Percentiles rank a stretch among this genome's conserved stretches.
Conservation (phyloP, 2,888 invertebrate species). For the Athetis lepigone region DNA sequence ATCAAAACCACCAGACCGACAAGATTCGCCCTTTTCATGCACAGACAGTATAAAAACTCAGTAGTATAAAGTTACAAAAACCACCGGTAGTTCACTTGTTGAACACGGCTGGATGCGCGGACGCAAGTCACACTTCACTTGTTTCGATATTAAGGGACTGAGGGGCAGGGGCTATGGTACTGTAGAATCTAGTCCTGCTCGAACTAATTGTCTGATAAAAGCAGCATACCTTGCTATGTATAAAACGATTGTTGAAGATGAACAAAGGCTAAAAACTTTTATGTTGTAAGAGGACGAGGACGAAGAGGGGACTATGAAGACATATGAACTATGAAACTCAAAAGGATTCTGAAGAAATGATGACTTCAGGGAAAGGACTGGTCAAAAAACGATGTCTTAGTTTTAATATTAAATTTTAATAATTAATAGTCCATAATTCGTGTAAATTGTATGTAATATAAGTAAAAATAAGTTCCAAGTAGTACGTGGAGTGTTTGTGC, state of each 20-base stretch:
- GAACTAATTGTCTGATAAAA: slow-evolving; percentile 47
- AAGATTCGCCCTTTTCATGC: slow-evolving; percentile 20
- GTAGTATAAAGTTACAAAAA: slow-evolving; percentile 47
- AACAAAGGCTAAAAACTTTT: no score
- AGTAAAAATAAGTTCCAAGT: no score
- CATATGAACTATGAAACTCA: no score
- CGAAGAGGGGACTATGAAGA: no score
- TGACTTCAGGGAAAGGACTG: no score
- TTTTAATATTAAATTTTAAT: no score
- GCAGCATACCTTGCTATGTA: slow-evolving; percentile 5
- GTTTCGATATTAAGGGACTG: slow-evolving; percentile 54
- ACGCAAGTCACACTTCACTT: slow-evolving; percentile 59
- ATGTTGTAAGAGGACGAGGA: background rate
- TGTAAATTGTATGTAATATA: no score
- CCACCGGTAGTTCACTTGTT: slow-evolving; percentile 45
- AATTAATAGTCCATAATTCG: no score
- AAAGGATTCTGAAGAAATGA: no score
- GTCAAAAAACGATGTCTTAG: no score
- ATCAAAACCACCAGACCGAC: slow-evolving; percentile 3
- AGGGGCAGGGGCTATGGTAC: slow-evolving; percentile 27
- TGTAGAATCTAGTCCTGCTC: slow-evolving; percentile 27
- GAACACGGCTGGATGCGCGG: slow-evolving; percentile 52
- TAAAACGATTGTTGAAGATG: slow-evolving; percentile 4
- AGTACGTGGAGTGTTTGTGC: no score
- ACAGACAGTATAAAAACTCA: slow-evolving; percentile 28